Evolutionary conservation across 2,113 vertebrate species (phyloP).

Genomic region (Lepus timidus): DNA sequence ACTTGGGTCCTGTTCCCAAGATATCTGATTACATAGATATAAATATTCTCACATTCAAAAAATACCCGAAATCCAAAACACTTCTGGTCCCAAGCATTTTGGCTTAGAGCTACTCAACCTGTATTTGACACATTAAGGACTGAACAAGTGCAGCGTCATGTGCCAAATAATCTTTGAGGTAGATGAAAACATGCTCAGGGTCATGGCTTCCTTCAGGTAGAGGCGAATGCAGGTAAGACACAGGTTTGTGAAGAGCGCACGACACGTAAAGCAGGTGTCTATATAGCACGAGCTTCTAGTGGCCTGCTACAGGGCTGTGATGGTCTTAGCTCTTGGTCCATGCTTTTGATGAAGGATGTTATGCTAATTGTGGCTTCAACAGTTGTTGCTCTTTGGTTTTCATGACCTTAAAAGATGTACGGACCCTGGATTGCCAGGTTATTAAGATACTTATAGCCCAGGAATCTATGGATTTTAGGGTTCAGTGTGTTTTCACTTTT

Average conservation of each 20-base stretch:
- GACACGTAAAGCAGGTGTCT: too few species aligned
- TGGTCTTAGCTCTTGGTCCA: neutral
- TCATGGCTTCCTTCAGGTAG: too few species aligned
- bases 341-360: neutral
- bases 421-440: neutral
- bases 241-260: neutral
- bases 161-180: neutral
- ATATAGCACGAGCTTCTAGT: neutral
- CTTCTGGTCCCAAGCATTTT: too few species aligned
- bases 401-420: neutral
- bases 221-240: neutral
- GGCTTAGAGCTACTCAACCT: too few species aligned
- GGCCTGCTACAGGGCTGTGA: neutral
- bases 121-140: neutral
- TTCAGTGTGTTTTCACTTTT: neutral
- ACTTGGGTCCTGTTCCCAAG: too few species aligned
- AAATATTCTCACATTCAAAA: too few species aligned
- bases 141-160: neutral
- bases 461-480: neutral
- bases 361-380: neutral
- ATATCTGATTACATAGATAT: too few species aligned
- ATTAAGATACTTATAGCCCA: neutral
- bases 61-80: too few species aligned
- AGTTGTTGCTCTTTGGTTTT: neutral
- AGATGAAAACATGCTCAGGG: neutral